Conservation (phyloP, 2,888 invertebrate genomes). For the Synanthedon tipuliformis region DNA sequence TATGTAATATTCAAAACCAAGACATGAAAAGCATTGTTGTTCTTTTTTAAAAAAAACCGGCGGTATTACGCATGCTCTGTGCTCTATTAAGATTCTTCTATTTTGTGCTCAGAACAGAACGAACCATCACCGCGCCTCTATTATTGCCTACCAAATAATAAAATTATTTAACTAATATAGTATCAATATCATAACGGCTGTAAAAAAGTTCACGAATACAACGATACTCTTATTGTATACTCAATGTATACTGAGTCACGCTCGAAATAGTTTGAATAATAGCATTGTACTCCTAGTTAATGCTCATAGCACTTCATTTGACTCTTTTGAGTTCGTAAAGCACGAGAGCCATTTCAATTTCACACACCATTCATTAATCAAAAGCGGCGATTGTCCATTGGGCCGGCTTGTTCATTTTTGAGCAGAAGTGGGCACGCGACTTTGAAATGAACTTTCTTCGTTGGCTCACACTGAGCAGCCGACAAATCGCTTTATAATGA, state of each 20-base stretch:
- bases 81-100: not conserved
- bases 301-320: constrained; percentile 11
- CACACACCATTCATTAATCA: constrained; percentile 41
- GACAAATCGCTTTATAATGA: constrained; percentile 54
- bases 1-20: no score
- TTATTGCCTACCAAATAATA: no score
- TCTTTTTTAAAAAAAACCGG: no score
- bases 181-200: no score
- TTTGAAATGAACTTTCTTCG: constrained; percentile 29
- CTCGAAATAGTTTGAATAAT: not conserved
- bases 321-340: constrained; percentile 13
- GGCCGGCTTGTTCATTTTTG: constrained; percentile 18
- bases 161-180: no score
- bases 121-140: no score
- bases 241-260: not conserved
- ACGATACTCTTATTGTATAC: not conserved
- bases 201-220: not conserved
- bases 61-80: no score
- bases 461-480: constrained; percentile 18
- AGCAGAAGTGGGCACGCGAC: constrained; percentile 32
- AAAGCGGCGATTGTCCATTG: constrained; percentile 22
- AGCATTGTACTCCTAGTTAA: constrained; percentile 3
- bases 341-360: constrained; percentile 35
- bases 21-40: no score
- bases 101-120: not conserved